A percentile compares a stretch with the other conserved stretches of the same genome.
phyloP scores from a whole-genome alignment of 2,797 vertebrate genomes.

The Zenarchopterus dispar region DNA sequence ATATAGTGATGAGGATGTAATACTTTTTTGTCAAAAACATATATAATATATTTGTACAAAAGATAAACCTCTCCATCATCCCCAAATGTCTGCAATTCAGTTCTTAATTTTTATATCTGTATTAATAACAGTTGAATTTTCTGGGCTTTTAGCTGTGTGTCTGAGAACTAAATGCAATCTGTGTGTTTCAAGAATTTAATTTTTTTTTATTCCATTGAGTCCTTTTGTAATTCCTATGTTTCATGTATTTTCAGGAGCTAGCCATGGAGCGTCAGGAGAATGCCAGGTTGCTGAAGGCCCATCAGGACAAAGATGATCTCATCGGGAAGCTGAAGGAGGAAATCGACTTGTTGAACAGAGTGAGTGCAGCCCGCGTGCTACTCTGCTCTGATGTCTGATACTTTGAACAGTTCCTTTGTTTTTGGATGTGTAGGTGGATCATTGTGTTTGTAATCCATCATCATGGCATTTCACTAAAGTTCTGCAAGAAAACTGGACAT shows the following conservation, averaged over 20 bases:
- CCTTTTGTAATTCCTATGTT: neutral
- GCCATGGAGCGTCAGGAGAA: conserved; percentile 91
- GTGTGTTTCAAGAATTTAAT: neutral
- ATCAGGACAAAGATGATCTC: conserved; percentile 94
- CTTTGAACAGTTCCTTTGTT: conserved; percentile 37
- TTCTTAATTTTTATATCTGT: too few species aligned
- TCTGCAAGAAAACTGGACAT: conserved; percentile 10
- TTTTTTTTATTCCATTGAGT: neutral
- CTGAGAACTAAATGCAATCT: neutral
- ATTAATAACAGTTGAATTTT: too few species aligned
- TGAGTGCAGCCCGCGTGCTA: conserved; percentile 74
- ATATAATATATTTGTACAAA: too few species aligned
- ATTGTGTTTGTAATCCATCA: conserved; percentile 36
- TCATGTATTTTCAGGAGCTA: conserved; percentile 86
- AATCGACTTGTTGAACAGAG: conserved; percentile 96
- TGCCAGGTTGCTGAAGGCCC: conserved; percentile 83
- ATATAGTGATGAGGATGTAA: too few species aligned
- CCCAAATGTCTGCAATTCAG: too few species aligned
- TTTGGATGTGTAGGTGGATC: conserved; percentile 23
- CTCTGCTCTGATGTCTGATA: conserved; percentile 29
- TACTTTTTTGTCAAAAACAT: too few species aligned
- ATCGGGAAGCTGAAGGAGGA: conserved; percentile 95
- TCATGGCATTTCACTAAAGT: conserved; percentile 48
- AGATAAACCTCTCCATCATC: too few species aligned
- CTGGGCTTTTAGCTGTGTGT: neutral